Evolutionary conservation across 1,140 invertebrate species (phyloP), one percentile per base, ranked within the genome.

Genomic region (Pogonomyrmex californicus): DNA sequence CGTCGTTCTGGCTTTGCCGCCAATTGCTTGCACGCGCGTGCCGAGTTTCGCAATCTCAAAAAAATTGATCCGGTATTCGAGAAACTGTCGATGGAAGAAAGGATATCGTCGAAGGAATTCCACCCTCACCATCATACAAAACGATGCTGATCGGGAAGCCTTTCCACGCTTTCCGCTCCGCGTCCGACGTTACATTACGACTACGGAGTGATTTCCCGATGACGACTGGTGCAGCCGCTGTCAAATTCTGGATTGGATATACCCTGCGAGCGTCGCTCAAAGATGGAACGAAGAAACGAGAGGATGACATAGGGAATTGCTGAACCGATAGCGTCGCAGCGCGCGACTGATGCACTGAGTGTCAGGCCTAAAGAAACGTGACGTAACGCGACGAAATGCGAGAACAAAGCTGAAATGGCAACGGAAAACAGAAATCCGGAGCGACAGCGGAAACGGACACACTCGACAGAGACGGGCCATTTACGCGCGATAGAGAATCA

Each of bases 11-110:
- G 78, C 77, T 90, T 81, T n/a, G 68, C 88, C 73, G 85, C 85
- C 63, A 89, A 88, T 90, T 68, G 77, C 88, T 89, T 90, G 88
- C 88, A 90, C 85, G 88, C 78, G 88, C 88, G 78, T 89, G 66
- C 58, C 85, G 73, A 73, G 30, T 83, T 66, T 63, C 58, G 60
- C 44, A 78, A 33, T 66, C 58, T 41, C 47, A 81, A 58, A 56
- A 33, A 79, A 60, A 81, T 58, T 78, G 62, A 66, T 66, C n/a
- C 30, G 36, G 63, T 56, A 12, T 73, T 73, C 41, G 66, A 65
- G 30, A 73, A 14, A 70, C 38, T 38, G 38, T 58, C 38, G 38
- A 77, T 44, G 9, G 7, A 23, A 33, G 33, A 23, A 81, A 10
- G 47, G 12, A 41, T 6, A 33, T 44, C n/a, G 4, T 17, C n/a